These are phyloP conservation scores for Triplophysa rosa DNA, from an alignment of 2,113 vertebrate genomes.

Conservation along the genomic window DNA sequence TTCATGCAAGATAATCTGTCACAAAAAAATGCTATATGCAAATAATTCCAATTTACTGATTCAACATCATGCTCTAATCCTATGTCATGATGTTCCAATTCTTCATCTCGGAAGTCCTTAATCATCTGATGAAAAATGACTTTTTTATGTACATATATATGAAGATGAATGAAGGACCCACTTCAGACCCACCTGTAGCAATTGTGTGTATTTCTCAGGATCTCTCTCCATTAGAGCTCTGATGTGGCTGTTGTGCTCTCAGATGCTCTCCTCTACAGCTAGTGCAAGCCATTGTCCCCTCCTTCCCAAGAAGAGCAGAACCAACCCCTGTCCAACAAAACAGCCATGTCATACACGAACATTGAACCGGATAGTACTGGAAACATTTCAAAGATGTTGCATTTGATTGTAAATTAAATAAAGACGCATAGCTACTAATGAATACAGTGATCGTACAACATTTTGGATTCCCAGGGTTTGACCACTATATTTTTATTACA, in stretches of 20 bases:
- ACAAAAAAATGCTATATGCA: no score
- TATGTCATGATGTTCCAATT: no score
- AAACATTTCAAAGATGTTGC: no score
- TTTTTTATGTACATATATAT: not conserved
- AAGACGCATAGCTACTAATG: no score
- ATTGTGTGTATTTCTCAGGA: constrained; percentile 69
- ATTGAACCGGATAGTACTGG: no score
- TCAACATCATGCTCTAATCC: constrained; percentile 47
- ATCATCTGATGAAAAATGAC: constrained; percentile 27
- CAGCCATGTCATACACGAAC: not conserved
- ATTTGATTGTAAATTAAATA: no score
- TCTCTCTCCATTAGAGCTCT: constrained; percentile 84
- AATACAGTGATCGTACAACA: no score
- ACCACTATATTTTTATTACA: no score
- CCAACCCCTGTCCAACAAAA: constrained; percentile 78
- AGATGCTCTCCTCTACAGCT: constrained; percentile 92
- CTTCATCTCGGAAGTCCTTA: no score
- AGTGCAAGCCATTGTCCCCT: constrained; percentile 83
- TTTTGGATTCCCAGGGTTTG: no score
- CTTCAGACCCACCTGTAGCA: constrained; percentile 78
- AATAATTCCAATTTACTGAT: constrained; percentile 69
- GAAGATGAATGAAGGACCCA: no score
- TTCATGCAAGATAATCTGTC: no score
- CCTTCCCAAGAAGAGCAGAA: constrained; percentile 88
- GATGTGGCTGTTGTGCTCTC: constrained; percentile 93